Base-by-base conservation (phyloP, 2,888 invertebrate genomes). In the Xestoiulus laeticollis region DNA sequence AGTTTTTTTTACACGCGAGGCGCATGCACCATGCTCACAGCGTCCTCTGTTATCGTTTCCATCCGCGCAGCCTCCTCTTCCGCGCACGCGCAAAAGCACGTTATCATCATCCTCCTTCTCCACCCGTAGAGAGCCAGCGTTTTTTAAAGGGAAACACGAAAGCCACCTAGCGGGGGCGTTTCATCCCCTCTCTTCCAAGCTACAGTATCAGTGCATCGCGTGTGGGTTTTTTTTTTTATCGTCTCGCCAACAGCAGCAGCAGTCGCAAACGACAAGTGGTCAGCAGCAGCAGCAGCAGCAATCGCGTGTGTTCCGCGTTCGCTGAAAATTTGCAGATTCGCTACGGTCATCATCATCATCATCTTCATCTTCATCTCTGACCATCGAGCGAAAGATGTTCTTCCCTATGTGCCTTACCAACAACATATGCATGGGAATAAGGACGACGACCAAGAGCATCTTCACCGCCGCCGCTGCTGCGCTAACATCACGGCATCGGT, bases 101-200 rank as follows among this genome's bases (percentile, higher is more conserved):
- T 38, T 5, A 38, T 8, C 38, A 0, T 8, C 14, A 26, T 8
- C 3, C 5, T 16, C 48, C 48, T 48, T 16, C 48, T 48, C 48
- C 48, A 16, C 48, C 48, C 16, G 16, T 48, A 8, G 6, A 38
- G 38, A 38, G 38, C 38, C 5, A 38, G 2, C 38, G 8, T 38
- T n/a, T n/a, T n/a, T 48, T 48, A 48, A 48, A 48, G 48, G 48
- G 48, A 48, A 48, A 12, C 68, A 12, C 68, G 68, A 26, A 68
- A 78, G 78, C 78, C 78, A 78, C 30, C 78, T 78, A 78, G 78
- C 16, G 78, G 78, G 78, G 78, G 78, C 78, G 78, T 32, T 78
- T 14, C 68, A n/a, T 78, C 14, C 78, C 78, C 30, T 16, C 78
- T 78, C 78, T 14, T 78, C 12, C 30, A 30, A 78, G 38, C 38